Percentiles rank a stretch among this genome's conserved stretches.
These are phyloP conservation scores for Oncopeltus fasciatus DNA, from an alignment of 1,140 invertebrate species.

Conservation along the genomic window DNA sequence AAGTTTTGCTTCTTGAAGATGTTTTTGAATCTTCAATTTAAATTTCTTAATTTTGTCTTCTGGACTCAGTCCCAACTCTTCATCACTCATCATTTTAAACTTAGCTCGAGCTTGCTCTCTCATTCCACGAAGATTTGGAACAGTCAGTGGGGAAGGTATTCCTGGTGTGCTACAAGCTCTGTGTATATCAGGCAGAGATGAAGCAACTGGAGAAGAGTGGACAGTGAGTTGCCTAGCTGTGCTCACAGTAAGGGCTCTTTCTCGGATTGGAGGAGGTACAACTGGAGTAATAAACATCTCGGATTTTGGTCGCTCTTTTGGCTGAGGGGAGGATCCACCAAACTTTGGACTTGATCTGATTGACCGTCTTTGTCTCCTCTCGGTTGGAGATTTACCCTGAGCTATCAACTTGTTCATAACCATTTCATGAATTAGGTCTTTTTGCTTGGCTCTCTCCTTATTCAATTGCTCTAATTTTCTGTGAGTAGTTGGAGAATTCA, in stretches of 20 bases:
- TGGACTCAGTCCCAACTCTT: slow-evolving; percentile 54
- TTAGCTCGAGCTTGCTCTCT: slow-evolving; percentile 45
- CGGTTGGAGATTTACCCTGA: slow-evolving; percentile 46
- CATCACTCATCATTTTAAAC: slow-evolving; percentile 52
- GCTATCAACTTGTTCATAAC: slow-evolving; percentile 60
- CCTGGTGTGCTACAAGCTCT: slow-evolving; percentile 26
- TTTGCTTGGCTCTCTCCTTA: slow-evolving; percentile 49
- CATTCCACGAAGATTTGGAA: slow-evolving; percentile 34
- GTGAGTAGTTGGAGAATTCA: slow-evolving; percentile 31
- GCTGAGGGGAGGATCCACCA: background rate
- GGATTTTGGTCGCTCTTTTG: slow-evolving; percentile 20
- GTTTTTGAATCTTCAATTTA: slow-evolving; percentile 32
- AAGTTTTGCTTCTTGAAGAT: slow-evolving; percentile 3
- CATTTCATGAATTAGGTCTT: slow-evolving; percentile 56
- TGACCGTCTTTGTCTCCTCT: slow-evolving; percentile 33
- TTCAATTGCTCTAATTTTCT: slow-evolving; percentile 47
- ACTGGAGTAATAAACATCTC: slow-evolving; percentile 17
- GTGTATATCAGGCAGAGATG: slow-evolving; percentile 27
- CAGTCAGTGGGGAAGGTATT: slow-evolving; percentile 30
- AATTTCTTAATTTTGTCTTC: slow-evolving; percentile 46
- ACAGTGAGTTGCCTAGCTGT: background rate
- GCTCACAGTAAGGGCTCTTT: slow-evolving; percentile 11
- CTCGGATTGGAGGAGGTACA: slow-evolving; percentile 12
- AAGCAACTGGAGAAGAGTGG: slow-evolving; percentile 24
- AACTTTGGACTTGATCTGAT: background rate